Base-by-base conservation (phyloP, 2,888 invertebrate genomes). In the Keiferia lycopersicella region DNA sequence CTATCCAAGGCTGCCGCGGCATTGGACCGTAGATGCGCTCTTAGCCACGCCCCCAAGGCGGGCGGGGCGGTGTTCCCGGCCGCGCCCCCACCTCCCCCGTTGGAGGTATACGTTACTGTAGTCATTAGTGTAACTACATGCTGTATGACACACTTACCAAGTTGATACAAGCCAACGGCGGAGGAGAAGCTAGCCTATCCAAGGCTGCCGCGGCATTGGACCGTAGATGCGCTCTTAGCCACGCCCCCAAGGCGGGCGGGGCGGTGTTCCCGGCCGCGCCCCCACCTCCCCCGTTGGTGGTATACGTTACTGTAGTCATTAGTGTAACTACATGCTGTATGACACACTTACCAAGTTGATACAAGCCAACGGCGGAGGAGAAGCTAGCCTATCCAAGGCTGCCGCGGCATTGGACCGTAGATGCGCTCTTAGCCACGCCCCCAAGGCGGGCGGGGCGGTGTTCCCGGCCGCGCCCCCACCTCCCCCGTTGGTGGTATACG, bases 171-270 rank as follows among this genome's bases (percentile, higher is more conserved):
- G 85, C 80, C 0, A 80, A 72, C 6, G 86, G 80, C 41, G 90
- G 90, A 18, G 86, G 82, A 0, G 80, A 67, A 0, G 84, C 78
- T 39, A 88, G 79, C 0, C 81, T 72, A 61, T 88, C 89, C 0
- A 92, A 73, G n/a, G 83, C 85, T 1, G 85, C 77, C 1, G 80
- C 78, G 0, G 86, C 87, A 56, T 74, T 73, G 34, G 85, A 64
- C 0, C 89, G 84, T 68, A 92, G 72, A 63, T 86, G 84, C 8
- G 84, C 82, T 16, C 89, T 80, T 53, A 91, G 76, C 88, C 88
- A 87, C 12, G 87, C 79, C 34, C 86, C 87, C 12, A 90, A 74
- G 1, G 85, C 78, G 4, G 88, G 82, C 65, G 85, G 80, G 18
- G 80, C 73, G 67, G 76, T 72, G 18, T 76, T 79, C 65, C 75